Percentiles rank a stretch among this genome's conserved stretches.
These are phyloP conservation scores for Athene cunicularia DNA, from an alignment of 2,113 vertebrate genomes.

Conservation along the genomic window DNA sequence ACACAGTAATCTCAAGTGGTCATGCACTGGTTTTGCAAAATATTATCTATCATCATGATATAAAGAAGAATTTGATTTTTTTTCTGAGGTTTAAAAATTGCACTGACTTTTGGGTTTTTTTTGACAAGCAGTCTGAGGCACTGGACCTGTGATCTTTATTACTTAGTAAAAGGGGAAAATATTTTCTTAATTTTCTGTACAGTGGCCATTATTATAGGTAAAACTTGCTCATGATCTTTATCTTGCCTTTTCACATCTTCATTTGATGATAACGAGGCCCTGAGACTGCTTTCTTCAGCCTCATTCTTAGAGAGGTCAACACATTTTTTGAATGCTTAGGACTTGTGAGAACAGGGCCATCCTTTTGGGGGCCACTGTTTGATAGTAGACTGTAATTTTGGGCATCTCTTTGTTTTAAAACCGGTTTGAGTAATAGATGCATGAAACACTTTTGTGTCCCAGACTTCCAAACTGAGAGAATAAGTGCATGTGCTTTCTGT, in stretches of 20 bases:
- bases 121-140: background rate
- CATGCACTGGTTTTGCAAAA: background rate
- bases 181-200: background rate
- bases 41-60: background rate
- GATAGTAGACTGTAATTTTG: background rate
- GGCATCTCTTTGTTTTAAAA: background rate
- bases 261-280: background rate
- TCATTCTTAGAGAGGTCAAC: background rate
- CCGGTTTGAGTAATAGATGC: background rate
- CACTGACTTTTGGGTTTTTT: background rate
- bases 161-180: background rate
- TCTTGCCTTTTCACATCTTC: background rate
- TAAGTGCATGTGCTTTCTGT: background rate
- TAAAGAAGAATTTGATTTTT: background rate
- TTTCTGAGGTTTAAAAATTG: background rate
- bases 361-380: background rate
- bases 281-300: background rate
- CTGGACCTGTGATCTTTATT: background rate
- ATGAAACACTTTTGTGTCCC: background rate
- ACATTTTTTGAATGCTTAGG: background rate
- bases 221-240: background rate
- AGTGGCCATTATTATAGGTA: background rate
- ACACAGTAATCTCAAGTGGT: background rate
- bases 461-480: background rate
- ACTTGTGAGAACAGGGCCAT: background rate